Conservation (phyloP, 2,888 invertebrate species). For the Limnephilus marmoratus region DNA sequence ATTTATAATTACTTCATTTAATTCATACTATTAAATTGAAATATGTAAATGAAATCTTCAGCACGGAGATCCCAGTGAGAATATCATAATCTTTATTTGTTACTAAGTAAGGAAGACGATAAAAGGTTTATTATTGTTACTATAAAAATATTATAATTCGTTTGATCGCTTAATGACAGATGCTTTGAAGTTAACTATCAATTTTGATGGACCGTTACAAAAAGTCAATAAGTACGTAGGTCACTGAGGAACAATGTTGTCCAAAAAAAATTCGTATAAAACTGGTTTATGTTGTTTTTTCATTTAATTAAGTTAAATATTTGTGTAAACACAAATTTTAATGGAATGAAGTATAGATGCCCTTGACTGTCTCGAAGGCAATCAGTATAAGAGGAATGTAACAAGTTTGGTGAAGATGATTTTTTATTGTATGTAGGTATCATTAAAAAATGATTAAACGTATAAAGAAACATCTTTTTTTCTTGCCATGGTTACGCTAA, state of each 20-base stretch:
- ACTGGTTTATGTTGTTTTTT: background rate
- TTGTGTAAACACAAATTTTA: background rate
- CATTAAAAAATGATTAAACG: background rate
- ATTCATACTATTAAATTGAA: too few relatives aligned
- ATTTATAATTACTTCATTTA: too few relatives aligned
- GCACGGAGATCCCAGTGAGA: too few relatives aligned
- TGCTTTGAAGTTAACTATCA: background rate
- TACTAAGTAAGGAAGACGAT: too few relatives aligned
- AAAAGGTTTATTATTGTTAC: too few relatives aligned
- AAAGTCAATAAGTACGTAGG: background rate
- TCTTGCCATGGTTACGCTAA: background rate
- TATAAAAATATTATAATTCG: too few relatives aligned
- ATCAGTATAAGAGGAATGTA: background rate
- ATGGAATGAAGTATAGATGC: background rate
- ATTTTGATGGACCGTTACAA: background rate
- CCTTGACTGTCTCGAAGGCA: background rate
- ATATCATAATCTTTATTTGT: too few relatives aligned
- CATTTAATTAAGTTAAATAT: background rate
- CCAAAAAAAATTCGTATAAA: background rate
- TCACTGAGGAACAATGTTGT: background rate
- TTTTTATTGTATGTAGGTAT: background rate
- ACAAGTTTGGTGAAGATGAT: background rate
- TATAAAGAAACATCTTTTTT: background rate
- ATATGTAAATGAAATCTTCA: too few relatives aligned
- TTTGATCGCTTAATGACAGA: too few relatives aligned